Percentiles rank a stretch among this genome's conserved stretches.
Evolutionary conservation across 2,113 vertebrate genomes (phyloP).

Genomic region (Empidonax traillii): DNA sequence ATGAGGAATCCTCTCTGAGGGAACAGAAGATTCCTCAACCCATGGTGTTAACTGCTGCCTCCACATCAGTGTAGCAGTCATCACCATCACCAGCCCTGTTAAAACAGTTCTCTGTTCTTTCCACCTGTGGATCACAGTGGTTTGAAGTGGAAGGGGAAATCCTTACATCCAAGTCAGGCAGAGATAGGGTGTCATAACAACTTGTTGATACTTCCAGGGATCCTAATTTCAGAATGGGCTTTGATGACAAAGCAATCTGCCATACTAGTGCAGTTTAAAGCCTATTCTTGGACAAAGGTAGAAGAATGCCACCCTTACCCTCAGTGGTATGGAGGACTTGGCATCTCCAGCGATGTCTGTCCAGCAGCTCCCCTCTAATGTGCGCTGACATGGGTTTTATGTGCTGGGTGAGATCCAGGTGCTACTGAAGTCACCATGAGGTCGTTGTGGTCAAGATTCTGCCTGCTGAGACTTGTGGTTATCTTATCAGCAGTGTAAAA

Average conservation of each 20-base stretch:
- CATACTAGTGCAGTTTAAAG: not conserved
- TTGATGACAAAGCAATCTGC: not conserved
- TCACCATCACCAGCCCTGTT: not conserved
- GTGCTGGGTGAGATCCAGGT: slow-evolving; percentile 15
- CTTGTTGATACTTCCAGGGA: not conserved
- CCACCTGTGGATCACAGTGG: not conserved
- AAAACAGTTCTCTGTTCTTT: not conserved
- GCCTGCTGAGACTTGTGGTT: slow-evolving; percentile 34
- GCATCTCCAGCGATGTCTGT: not conserved
- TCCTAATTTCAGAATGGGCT: not conserved
- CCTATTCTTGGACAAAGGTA: not conserved
- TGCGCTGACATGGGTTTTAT: not conserved
- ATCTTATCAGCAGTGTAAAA: not conserved
- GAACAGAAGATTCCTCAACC: not conserved
- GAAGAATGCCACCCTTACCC: not conserved
- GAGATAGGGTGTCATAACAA: not conserved
- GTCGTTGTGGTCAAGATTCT: slow-evolving; percentile 10
- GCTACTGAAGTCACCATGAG: slow-evolving; percentile 18
- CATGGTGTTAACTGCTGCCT: not conserved
- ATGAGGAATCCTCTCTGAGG: not conserved
- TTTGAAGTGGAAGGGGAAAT: not conserved
- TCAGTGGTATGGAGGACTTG: not conserved
- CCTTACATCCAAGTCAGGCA: not conserved
- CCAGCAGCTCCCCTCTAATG: not conserved
- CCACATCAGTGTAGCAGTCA: not conserved